A percentile compares a stretch with the other conserved stretches of the same genome.
Evolutionary conservation across 1,140 invertebrate genomes (phyloP).

Genomic region (Myzus persicae): DNA sequence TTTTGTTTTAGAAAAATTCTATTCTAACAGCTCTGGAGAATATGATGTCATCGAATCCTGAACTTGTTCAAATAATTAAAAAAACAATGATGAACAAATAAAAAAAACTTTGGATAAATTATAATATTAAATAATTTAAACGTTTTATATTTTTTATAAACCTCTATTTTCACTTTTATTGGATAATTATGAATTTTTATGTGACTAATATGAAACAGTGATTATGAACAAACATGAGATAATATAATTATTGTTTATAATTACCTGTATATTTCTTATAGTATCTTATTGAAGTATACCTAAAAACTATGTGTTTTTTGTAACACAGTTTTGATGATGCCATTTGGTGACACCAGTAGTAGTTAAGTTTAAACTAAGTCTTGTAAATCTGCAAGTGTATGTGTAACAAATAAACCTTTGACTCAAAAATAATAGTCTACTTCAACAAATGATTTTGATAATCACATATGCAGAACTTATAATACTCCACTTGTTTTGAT

Average conservation of each 20-base stretch:
- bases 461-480: not conserved
- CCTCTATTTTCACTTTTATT: not conserved
- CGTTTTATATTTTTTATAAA: not conserved
- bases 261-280: not conserved
- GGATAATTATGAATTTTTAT: too few relatives aligned
- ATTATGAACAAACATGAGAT: not conserved
- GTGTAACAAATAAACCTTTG: not conserved
- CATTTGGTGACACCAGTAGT: not conserved
- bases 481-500: too few relatives aligned
- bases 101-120: not conserved
- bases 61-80: constrained; percentile 32
- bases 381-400: not conserved
- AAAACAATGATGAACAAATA: constrained; percentile 7
- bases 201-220: too few relatives aligned
- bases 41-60: constrained; percentile 31
- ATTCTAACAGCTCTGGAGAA: constrained; percentile 39
- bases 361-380: not conserved
- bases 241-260: not conserved
- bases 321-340: not conserved
- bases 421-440: not conserved
- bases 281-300: not conserved
- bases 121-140: not conserved
- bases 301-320: not conserved
- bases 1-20: constrained; percentile 38
- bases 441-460: not conserved